Evolutionary conservation across 2,113 vertebrate species (phyloP).

Genomic region (Chionodraco myersi): DNA sequence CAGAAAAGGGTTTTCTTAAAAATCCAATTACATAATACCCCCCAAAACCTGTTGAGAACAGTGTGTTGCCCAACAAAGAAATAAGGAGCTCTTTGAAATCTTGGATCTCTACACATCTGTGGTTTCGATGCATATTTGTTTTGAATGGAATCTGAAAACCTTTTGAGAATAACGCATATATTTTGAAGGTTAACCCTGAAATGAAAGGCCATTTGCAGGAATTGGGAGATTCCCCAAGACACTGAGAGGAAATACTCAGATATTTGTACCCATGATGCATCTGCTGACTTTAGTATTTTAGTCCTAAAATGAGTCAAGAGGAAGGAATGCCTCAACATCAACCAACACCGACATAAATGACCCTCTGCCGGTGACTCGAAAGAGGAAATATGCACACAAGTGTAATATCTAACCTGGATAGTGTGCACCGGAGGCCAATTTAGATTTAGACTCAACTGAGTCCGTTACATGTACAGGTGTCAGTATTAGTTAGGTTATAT

Average conservation of each 20-base stretch:
- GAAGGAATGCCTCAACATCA: neutral
- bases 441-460: no score
- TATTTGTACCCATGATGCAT: neutral
- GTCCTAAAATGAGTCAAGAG: slow-evolving; percentile 10
- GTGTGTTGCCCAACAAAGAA: no score
- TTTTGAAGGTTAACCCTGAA: no score
- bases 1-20: neutral
- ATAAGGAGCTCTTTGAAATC: no score
- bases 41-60: slow-evolving; percentile 6
- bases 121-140: neutral
- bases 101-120: no score
- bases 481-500: no score
- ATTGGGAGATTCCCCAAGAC: no score
- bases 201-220: no score
- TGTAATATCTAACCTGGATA: no score
- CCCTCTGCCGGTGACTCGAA: slow-evolving; percentile 8
- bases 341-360: slow-evolving; percentile 22
- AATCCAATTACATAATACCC: neutral
- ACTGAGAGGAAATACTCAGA: neutral
- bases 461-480: no score
- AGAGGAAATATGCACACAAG: neutral
- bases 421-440: no score
- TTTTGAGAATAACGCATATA: neutral
- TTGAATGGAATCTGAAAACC: neutral
- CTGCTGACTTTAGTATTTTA: slow-evolving; percentile 20